Evolutionary conservation across 2,888 invertebrate species (phyloP).

Genomic region (Diaprepes abbreviatus): DNA sequence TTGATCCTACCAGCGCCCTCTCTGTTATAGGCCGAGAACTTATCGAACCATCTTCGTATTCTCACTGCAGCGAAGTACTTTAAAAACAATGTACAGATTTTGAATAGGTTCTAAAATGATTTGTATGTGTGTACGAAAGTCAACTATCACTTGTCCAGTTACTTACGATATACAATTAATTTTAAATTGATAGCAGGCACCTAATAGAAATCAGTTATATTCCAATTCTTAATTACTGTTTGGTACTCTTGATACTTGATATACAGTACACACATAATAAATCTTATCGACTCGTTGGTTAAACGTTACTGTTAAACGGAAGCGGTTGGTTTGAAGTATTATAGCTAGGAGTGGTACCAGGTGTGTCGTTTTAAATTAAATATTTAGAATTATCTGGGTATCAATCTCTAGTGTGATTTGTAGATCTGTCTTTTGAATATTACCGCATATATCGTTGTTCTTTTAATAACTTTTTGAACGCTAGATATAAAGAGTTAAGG

Average conservation of each 20-base stretch:
- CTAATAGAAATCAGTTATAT: not conserved
- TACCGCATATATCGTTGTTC: not conserved
- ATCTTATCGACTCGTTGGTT: not conserved
- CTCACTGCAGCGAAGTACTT: too few species aligned
- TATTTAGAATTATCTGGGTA: constrained; percentile 24
- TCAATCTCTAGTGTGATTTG: constrained; percentile 11
- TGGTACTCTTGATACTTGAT: not conserved
- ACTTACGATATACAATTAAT: too few species aligned
- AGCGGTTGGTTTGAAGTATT: constrained; percentile 32
- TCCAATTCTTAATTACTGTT: not conserved
- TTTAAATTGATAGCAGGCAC: too few species aligned
- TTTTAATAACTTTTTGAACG: not conserved
- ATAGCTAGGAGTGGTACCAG: constrained; percentile 35
- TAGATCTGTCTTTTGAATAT: not conserved
- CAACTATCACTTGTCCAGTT: too few species aligned
- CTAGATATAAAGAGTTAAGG: too few species aligned
- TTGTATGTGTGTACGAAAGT: too few species aligned
- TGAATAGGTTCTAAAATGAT: too few species aligned
- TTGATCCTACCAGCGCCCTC: too few species aligned
- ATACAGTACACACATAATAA: constrained; percentile 1
- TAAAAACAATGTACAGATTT: too few species aligned
- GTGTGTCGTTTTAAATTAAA: constrained; percentile 36
- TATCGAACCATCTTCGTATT: too few species aligned
- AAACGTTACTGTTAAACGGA: constrained; percentile 37
- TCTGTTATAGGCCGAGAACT: too few species aligned